phyloP scores from a whole-genome alignment of 2,797 vertebrate species.

The Lerista edwardsae region DNA sequence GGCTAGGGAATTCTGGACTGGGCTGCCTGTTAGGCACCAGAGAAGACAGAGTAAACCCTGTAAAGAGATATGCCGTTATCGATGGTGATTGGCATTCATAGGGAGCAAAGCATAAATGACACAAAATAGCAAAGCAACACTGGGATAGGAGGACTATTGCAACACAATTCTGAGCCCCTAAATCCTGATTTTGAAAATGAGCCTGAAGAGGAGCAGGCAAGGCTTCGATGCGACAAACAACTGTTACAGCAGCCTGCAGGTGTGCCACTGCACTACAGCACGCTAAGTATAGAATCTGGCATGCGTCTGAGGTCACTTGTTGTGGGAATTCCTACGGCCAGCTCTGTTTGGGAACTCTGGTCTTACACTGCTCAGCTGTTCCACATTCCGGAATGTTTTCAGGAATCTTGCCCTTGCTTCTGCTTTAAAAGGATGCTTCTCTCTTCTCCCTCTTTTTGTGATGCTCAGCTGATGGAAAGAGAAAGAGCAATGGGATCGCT shows the following conservation, averaged over 20 bases:
- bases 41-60: too few relatives aligned
- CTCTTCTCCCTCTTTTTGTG: constrained; percentile 40
- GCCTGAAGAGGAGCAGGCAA: constrained; percentile 38
- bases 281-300: constrained; percentile 54
- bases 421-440: constrained; percentile 44
- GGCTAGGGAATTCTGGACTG: too few relatives aligned
- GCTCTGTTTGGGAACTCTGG: constrained; percentile 7
- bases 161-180: neutral
- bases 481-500: neutral
- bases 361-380: constrained; percentile 64
- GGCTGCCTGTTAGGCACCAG: too few relatives aligned
- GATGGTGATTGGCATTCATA: neutral
- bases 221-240: constrained; percentile 55
- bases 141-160: neutral
- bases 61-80: too few relatives aligned
- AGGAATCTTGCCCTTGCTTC: constrained; percentile 63
- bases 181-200: neutral
- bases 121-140: neutral
- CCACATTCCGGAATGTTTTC: constrained; percentile 59
- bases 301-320: constrained; percentile 56
- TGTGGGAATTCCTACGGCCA: constrained; percentile 23
- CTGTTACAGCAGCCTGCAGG: constrained; percentile 32
- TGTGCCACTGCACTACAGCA: constrained; percentile 56
- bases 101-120: neutral
- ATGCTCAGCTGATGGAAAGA: constrained; percentile 59